Base-by-base conservation (phyloP, 37 sponge, comb jelly and placozoan genomes). In the Spongia lamella region DNA sequence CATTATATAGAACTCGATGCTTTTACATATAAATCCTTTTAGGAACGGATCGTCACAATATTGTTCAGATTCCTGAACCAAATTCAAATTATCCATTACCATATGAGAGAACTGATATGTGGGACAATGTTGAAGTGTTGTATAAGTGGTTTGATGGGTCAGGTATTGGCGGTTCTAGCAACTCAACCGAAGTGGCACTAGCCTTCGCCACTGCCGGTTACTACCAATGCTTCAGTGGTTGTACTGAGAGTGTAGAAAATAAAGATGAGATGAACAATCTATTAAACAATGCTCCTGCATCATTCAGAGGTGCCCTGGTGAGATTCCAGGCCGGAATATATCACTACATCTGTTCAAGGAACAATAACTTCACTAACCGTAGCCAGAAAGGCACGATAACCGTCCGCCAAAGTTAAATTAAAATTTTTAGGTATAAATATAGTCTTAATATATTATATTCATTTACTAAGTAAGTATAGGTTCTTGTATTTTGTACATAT, bases 351-450 rank as follows among this genome's bases (percentile, higher is more conserved):
- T 92, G 89, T 62, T 84, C 93, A 11, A 33, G 99, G 38, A 98
- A 98, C 87, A 98, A 98, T 83, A 98, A 98, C 82, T 98, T 98
- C 67, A 90, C 93, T 43, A 98, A 98, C 91, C 77, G 99, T 6
- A 92, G 93, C 61, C 99, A 98, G 84, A 98, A 98, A 84, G 99
- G 99, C 35, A 61, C 51, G 27, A 65, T 98, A 19, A 79, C 70
- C 0, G 93, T 92, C 13, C 25, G 29, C 14, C 17, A 17, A 58
- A 29, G 25, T 22, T 5, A 7, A 58, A n/a, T n/a, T 58, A 58
- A 27, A 58, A 58, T 29, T 15, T 29, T 11, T 58, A 7, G 6
- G 13, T 29, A 58, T 5, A 15, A 58, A 15, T 58, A 58, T 58
- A 43, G 47, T 43, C 7, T 43, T 13, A 43, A 5, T 43, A 9